Conservation (phyloP, 2,888 invertebrate species). For the Octonoba sinensis region DNA sequence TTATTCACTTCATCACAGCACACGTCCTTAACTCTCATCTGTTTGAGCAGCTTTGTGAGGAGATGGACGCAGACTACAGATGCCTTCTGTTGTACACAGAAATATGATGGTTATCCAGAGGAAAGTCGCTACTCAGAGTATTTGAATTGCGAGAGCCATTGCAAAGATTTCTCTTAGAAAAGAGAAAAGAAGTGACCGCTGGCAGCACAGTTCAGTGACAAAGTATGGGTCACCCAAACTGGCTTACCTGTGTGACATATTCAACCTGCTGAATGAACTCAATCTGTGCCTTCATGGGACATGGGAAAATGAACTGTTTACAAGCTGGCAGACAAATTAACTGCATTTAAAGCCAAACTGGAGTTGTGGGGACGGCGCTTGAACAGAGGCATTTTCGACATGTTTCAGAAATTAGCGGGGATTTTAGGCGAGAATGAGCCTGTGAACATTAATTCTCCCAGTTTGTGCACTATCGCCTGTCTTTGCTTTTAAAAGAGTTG, state of each 20-base stretch:
- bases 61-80: no score
- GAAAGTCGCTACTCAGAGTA: slow-evolving; percentile 30
- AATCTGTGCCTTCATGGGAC: no score
- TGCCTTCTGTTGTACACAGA: slow-evolving; percentile 30
- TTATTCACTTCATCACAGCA: slow-evolving; percentile 13
- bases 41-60: no score
- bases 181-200: neutral
- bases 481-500: no score
- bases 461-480: slow-evolving; percentile 45
- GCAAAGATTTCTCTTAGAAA: slow-evolving; percentile 28
- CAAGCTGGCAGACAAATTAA: slow-evolving; percentile 27
- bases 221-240: slow-evolving; percentile 24
- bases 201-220: slow-evolving; percentile 34
- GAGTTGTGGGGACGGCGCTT: slow-evolving; percentile 25
- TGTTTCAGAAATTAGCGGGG: slow-evolving; percentile 42
- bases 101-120: slow-evolving; percentile 26
- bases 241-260: slow-evolving; percentile 35
- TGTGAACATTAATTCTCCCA: slow-evolving; percentile 37
- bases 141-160: slow-evolving; percentile 26
- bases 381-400: slow-evolving; percentile 28
- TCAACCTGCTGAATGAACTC: slow-evolving; percentile 31
- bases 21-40: slow-evolving; percentile 7
- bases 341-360: slow-evolving; percentile 32
- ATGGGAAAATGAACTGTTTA: slow-evolving; percentile 35
- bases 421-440: slow-evolving; percentile 50